phyloP scores from a whole-genome alignment of 2,113 vertebrate species.

The Peromyscus polionotus region DNA sequence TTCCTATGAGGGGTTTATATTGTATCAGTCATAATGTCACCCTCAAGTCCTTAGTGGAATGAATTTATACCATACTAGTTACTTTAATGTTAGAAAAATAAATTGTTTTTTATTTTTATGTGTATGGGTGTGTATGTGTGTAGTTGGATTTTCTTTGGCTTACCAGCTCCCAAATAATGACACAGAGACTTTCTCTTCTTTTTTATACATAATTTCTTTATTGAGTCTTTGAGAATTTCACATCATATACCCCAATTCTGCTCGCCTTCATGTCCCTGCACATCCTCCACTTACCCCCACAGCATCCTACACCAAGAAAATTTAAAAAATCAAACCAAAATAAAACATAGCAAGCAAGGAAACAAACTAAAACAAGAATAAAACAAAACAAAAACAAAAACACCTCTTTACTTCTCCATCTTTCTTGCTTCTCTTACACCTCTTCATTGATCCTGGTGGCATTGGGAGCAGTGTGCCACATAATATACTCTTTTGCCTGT shows the following conservation, averaged over 20 bases:
- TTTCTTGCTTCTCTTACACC: background rate
- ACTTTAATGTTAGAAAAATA: conserved; percentile 7
- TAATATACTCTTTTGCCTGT: background rate
- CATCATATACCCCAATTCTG: background rate
- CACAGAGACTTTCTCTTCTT: background rate
- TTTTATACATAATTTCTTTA: background rate
- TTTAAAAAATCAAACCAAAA: background rate
- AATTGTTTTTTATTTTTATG: background rate
- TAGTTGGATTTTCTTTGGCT: background rate
- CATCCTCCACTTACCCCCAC: background rate
- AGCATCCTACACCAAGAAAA: background rate
- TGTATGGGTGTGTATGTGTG: background rate
- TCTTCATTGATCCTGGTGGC: background rate
- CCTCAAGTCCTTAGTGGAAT: background rate
- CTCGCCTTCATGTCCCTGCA: background rate
- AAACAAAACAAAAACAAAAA: background rate
- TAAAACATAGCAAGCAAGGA: background rate
- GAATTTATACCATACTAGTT: background rate
- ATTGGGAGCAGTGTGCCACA: background rate
- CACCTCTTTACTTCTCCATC: background rate
- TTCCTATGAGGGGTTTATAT: background rate
- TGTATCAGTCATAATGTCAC: background rate
- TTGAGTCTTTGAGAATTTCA: background rate
- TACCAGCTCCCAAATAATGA: background rate
- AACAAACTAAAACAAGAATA: background rate